Base-by-base conservation (phyloP, 2,113 vertebrate genomes). In the Rhinoptilus africanus region DNA sequence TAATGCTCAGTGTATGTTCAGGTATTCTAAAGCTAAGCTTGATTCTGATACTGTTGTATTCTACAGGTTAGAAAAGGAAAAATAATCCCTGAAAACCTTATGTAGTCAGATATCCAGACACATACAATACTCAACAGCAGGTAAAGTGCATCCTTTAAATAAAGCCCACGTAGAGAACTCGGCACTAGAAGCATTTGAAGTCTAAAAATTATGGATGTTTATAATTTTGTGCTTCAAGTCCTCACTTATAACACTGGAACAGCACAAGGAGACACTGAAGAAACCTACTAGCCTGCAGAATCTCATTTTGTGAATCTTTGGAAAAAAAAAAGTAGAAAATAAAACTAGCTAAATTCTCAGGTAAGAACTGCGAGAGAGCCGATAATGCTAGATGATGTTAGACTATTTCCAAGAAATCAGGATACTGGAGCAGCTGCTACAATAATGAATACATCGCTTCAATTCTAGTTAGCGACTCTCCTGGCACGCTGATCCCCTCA, bases 391-490 rank as follows among this genome's bases (percentile, higher is more conserved):
- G 47, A n/a, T 81, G n/a, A 87, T 84, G 14, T 9, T 66, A 67
- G 41, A 81, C 8, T 68, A 35, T 10, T 20, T 75, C n/a, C 32
- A 81, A 50, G 32, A 92, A 89, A 34, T 79, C 34, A 64, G 35
- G 10, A 45, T 86, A 67, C 6, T 73, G 32, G 37, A 94, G 45
- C 59, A 85, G 34, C 17, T 79, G 19, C 16, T 75, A 47, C 34
- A 81, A 59, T 37, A 72, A 77, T 14, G 23, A 60, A 5, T 47
- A 10, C 21, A 47, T 11, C 60, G 62, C 37, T 37, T 60, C 69
- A 68, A 10, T 28, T 32, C 47, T 3, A 81, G 20, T 43, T 28
- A 63, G 13, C 0, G 0, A 59, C 19, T 47, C 47, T 69, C 39
- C 39, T 39, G 41, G 30, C 18, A 71, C 5, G 21, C 50, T 48